phyloP scores from a whole-genome alignment of 2,113 vertebrate genomes.

The Etia nguti region DNA sequence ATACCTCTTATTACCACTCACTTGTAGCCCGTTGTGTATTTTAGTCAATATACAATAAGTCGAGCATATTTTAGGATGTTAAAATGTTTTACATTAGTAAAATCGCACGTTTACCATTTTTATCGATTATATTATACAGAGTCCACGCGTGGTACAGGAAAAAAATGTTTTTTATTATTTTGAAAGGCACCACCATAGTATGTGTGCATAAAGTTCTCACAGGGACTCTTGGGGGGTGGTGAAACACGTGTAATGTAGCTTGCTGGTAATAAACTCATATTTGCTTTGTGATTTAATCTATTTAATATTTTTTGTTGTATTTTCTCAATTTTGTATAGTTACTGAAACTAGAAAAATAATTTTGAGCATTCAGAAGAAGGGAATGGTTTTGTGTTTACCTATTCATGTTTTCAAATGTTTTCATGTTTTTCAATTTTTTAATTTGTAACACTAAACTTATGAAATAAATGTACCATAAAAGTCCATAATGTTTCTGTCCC shows the following conservation, averaged over 20 bases:
- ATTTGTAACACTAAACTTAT: neutral
- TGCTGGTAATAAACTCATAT: neutral
- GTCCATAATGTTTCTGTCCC: neutral
- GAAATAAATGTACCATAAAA: neutral
- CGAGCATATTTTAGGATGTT: neutral
- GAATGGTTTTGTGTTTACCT: neutral
- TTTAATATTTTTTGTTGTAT: neutral
- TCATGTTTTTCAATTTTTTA: no score
- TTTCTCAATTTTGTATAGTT: neutral
- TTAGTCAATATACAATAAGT: neutral
- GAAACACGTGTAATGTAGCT: neutral
- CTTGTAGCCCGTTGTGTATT: neutral
- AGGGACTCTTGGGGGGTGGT: neutral
- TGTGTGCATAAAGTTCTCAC: neutral
- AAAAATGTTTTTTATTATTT: fast-evolving
- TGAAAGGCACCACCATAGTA: neutral
- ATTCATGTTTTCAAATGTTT: neutral
- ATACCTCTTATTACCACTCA: neutral
- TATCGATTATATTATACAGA: neutral
- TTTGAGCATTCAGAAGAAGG: neutral
- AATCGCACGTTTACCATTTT: neutral
- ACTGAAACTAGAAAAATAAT: neutral
- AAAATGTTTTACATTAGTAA: neutral
- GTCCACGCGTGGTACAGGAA: neutral
- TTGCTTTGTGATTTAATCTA: neutral